phyloP scores from a whole-genome alignment of 2,113 vertebrate species.

The Amphiprion ocellaris region DNA sequence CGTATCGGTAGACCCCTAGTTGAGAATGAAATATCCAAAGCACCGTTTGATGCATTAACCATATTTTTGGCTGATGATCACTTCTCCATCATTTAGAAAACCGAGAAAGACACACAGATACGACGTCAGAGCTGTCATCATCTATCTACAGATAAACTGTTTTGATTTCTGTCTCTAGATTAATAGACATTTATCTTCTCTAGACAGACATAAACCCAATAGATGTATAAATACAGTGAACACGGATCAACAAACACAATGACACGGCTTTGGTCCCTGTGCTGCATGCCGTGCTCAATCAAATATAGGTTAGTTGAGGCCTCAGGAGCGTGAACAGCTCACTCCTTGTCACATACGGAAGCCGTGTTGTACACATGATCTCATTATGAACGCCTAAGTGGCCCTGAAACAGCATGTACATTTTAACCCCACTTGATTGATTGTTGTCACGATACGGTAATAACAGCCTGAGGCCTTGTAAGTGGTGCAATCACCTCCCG shows the following conservation, averaged over 20 bases:
- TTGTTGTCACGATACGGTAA: conserved; percentile 72
- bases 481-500: conserved; percentile 40
- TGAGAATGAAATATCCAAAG: too few relatives aligned
- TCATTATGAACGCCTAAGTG: conserved; percentile 58
- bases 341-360: conserved; percentile 23
- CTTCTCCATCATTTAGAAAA: not conserved
- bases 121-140: too few relatives aligned
- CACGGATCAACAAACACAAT: too few relatives aligned
- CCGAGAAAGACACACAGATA: not conserved
- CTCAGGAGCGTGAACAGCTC: conserved; percentile 6
- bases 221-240: too few relatives aligned
- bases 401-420: conserved; percentile 64
- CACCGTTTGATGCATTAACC: not conserved
- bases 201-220: too few relatives aligned
- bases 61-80: not conserved
- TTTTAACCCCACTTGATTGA: conserved; percentile 70
- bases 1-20: too few relatives aligned
- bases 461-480: conserved; percentile 57
- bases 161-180: too few relatives aligned
- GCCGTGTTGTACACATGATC: conserved; percentile 42
- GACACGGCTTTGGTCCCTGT: not conserved
- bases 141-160: too few relatives aligned
- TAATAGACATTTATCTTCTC: too few relatives aligned
- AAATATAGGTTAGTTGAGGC: conserved; percentile 19
- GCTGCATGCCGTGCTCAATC: conserved; percentile 15